These are phyloP conservation scores for Phlogophora meticulosa DNA, from an alignment of 2,888 invertebrate species.

Conservation along the genomic window DNA sequence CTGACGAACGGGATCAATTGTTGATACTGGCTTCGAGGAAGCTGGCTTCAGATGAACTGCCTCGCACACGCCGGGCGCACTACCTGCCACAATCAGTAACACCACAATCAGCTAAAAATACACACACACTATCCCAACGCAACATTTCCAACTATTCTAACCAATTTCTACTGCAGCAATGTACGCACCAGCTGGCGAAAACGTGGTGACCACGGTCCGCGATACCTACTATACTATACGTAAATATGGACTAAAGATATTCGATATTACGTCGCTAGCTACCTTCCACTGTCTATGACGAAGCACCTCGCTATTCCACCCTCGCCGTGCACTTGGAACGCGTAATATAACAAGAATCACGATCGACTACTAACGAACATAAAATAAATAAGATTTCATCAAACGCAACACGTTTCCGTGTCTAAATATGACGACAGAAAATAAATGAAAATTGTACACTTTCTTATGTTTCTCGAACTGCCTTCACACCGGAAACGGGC, in stretches of 20 bases:
- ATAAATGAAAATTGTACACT: constrained; percentile 89
- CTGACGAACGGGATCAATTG: constrained; percentile 90
- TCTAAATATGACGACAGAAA: constrained; percentile 89
- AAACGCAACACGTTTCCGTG: constrained; percentile 84
- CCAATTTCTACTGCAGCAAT: constrained; percentile 81
- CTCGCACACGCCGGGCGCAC: constrained; percentile 85
- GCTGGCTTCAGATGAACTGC: constrained; percentile 73
- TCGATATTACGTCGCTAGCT: constrained; percentile 84
- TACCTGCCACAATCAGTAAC: constrained; percentile 84
- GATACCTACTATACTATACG: constrained; percentile 78
- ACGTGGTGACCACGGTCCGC: constrained; percentile 86
- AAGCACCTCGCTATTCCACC: constrained; percentile 81
- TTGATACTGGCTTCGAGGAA: constrained; percentile 86
- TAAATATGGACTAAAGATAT: constrained; percentile 86
- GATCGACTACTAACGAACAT: constrained; percentile 79
- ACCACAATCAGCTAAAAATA: constrained; percentile 69
- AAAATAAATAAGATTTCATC: constrained; percentile 84
- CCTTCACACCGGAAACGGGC: constrained; percentile 88
- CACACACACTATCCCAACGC: constrained; percentile 67
- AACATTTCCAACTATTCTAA: constrained; percentile 75
- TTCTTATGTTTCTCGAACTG: constrained; percentile 89
- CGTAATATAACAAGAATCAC: constrained; percentile 76
- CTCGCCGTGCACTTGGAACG: constrained; percentile 74
- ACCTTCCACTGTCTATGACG: constrained; percentile 88
- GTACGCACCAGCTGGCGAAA: constrained; percentile 90